Conservation (phyloP, 2,888 invertebrate species). For the Aspidiotus destructor region DNA sequence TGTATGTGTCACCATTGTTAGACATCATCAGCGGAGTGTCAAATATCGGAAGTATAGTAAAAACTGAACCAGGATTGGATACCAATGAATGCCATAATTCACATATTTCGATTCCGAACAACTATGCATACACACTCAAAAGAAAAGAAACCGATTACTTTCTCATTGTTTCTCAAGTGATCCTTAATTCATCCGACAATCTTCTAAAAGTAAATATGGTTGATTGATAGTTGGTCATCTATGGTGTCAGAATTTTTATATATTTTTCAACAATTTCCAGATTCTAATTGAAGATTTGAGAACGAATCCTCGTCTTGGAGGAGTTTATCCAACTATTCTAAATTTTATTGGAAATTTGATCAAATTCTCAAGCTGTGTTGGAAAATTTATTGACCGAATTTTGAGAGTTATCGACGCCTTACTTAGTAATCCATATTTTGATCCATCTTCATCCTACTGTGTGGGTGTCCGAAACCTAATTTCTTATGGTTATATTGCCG, state of each 20-base stretch:
- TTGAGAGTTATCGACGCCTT: constrained; percentile 13
- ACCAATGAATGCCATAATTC: not conserved
- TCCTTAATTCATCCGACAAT: constrained; percentile 14
- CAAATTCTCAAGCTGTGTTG: constrained; percentile 17
- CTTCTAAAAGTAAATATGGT: constrained; percentile 4
- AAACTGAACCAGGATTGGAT: constrained; percentile 3
- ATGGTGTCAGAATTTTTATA: not conserved
- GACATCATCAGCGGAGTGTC: constrained; percentile 7
- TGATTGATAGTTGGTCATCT: too few species aligned
- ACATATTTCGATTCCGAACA: not conserved
- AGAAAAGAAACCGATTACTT: constrained; percentile 18
- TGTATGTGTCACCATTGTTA: constrained; percentile 11
- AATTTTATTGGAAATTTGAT: constrained; percentile 20
- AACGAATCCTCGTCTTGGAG: constrained; percentile 23
- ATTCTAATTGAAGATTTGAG: constrained; percentile 14
- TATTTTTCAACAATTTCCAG: not conserved
- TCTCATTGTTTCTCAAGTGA: constrained; percentile 19
- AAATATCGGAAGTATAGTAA: not conserved
- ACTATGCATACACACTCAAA: constrained; percentile 1
- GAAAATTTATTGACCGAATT: constrained; percentile 17
- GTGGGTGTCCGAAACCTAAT: constrained; percentile 1
- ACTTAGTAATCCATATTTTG: constrained; percentile 10
- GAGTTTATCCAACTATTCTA: constrained; percentile 10
- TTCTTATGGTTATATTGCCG: not conserved
- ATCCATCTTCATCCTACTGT: constrained; percentile 11